These are phyloP conservation scores for Amblyornis subalaris DNA, from an alignment of 2,113 vertebrate genomes.

Conservation along the genomic window DNA sequence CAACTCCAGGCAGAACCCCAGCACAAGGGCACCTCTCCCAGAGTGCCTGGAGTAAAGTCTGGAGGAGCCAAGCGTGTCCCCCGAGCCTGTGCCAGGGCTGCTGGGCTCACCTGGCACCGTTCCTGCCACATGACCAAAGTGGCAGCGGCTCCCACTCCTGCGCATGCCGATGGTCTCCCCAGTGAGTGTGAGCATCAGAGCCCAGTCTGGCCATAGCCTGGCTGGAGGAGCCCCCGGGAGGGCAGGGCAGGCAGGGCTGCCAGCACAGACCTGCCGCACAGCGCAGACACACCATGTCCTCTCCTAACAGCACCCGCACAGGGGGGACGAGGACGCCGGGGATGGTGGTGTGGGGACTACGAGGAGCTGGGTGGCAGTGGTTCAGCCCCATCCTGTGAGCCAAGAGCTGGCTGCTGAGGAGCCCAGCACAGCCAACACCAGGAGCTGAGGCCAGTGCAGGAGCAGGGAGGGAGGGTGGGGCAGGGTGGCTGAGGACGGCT, in stretches of 20 bases:
- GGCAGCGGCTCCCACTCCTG: rapidly evolving
- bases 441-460: not conserved
- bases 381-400: not conserved
- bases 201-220: not conserved
- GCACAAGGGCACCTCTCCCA: not conserved
- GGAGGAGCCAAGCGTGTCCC: not conserved
- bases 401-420: constrained; percentile 35
- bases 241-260: not conserved
- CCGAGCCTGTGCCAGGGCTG: rapidly evolving
- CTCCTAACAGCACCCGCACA: not conserved
- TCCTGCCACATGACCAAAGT: rapidly evolving
- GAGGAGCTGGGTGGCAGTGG: not conserved
- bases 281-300: not conserved
- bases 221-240: not conserved
- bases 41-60: not conserved
- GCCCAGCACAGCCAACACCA: not conserved
- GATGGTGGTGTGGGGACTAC: rapidly evolving
- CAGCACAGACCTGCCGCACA: not conserved
- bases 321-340: not conserved
- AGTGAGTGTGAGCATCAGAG: rapidly evolving
- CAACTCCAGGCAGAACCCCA: not conserved
- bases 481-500: rapidly evolving
- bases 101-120: rapidly evolving
- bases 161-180: rapidly evolving
- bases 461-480: not conserved